These are phyloP conservation scores for Podarcis siculus DNA, from an alignment of 2,797 vertebrate genomes.

Conservation along the genomic window DNA sequence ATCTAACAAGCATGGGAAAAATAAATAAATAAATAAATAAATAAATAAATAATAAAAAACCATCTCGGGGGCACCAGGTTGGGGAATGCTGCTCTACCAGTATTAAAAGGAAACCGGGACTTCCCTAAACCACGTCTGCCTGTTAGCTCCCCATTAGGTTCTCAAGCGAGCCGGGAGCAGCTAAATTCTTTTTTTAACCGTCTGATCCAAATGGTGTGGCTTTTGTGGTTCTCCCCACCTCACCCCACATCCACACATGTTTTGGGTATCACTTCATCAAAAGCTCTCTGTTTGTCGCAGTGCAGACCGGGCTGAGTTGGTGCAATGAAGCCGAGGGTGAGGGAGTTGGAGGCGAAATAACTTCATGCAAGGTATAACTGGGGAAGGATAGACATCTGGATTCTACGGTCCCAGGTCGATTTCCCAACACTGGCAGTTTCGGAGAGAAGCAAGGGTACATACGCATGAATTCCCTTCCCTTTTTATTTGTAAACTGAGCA, in stretches of 20 bases:
- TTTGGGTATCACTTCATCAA: neutral
- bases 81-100: neutral
- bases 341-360: neutral
- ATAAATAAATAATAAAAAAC: too few species aligned
- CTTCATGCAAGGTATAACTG: neutral
- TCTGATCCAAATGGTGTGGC: neutral
- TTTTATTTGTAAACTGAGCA: neutral
- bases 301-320: neutral
- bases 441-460: neutral
- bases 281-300: neutral
- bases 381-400: neutral
- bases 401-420: neutral
- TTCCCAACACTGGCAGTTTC: neutral
- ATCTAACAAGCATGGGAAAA: too few species aligned
- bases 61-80: neutral
- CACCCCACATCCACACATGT: too few species aligned
- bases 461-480: accelerated
- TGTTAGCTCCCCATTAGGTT: neutral
- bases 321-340: neutral
- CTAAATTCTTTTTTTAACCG: neutral
- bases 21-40: too few species aligned
- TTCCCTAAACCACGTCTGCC: neutral
- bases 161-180: neutral
- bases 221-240: neutral
- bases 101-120: too few species aligned